Percentiles rank a stretch among this genome's conserved stretches.
Evolutionary conservation across 2,113 vertebrate genomes (phyloP).

Genomic region (Brachypteracias leptosomus): DNA sequence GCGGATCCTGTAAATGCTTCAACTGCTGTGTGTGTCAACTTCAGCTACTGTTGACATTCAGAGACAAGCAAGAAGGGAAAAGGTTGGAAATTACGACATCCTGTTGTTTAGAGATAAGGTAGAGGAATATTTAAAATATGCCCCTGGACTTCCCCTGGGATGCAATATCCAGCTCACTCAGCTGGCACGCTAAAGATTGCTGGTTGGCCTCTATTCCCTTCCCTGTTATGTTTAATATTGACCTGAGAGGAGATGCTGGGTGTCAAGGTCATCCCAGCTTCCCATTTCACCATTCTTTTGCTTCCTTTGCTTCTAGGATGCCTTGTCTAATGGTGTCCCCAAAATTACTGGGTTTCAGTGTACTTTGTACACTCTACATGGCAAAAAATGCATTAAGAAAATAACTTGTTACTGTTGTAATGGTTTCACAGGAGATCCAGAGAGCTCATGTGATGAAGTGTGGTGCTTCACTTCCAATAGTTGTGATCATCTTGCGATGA

Average conservation of each 20-base stretch:
- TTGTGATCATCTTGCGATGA: neutral
- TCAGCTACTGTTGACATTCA: neutral
- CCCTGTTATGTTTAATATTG: neutral
- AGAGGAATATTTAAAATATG: neutral
- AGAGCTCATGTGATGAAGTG: neutral
- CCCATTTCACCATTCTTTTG: neutral
- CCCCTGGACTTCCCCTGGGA: fast-evolving
- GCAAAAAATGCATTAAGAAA: neutral
- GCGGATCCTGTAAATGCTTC: neutral
- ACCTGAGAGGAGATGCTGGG: neutral
- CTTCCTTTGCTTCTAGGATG: neutral
- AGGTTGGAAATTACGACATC: neutral
- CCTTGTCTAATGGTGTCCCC: neutral
- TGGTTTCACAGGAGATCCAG: neutral
- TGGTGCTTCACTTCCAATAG: neutral
- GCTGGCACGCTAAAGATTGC: neutral
- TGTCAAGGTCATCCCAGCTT: neutral
- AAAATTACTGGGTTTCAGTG: neutral
- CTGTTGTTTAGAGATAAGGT: neutral
- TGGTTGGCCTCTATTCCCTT: neutral
- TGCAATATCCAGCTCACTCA: neutral
- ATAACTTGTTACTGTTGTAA: neutral
- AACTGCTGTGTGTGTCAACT: neutral
- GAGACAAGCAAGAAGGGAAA: neutral
- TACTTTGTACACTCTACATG: neutral